phyloP scores from a whole-genome alignment of 35 echinoderm and acorn worm genomes.

The Chiridota heheva region DNA sequence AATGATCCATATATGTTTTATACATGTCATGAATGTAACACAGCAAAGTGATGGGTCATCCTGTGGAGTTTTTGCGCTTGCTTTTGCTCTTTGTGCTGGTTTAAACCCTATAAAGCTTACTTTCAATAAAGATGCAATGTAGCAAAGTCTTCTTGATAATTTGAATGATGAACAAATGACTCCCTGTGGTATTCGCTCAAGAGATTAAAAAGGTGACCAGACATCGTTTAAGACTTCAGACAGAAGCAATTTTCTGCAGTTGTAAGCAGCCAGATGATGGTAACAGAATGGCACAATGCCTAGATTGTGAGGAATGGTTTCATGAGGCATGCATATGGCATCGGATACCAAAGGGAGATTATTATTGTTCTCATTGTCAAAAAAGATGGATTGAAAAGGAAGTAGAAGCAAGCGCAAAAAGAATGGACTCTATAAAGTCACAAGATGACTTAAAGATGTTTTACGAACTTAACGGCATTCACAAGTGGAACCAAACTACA shows the following conservation, averaged over 20 bases:
- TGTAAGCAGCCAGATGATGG: conserved; percentile 35
- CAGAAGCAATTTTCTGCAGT: conserved; percentile 7
- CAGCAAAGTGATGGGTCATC: not conserved
- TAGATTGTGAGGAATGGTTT: conserved; percentile 24
- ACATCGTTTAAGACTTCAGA: not conserved
- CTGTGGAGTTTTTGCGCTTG: conserved; percentile 13
- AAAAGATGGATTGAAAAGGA: not conserved
- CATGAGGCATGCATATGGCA: conserved; percentile 15
- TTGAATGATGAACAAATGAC: not conserved
- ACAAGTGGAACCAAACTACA: not conserved
- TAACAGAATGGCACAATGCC: not conserved
- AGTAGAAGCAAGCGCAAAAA: conserved; percentile 9
- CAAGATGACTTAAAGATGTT: not conserved
- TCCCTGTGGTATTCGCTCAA: not conserved
- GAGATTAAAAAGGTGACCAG: not conserved
- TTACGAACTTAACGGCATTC: not conserved
- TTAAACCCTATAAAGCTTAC: not conserved
- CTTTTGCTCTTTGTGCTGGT: conserved; percentile 15
- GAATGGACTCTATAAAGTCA: not conserved
- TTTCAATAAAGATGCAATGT: conserved; percentile 9
- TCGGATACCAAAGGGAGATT: conserved; percentile 12
- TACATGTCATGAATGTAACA: conserved; percentile 14
- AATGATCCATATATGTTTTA: not conserved
- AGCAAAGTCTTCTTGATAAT: not conserved
- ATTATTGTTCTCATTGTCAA: not conserved